Conservation (phyloP, 2,797 vertebrate genomes). For the Poeciliopsis paucimaculata region DNA sequence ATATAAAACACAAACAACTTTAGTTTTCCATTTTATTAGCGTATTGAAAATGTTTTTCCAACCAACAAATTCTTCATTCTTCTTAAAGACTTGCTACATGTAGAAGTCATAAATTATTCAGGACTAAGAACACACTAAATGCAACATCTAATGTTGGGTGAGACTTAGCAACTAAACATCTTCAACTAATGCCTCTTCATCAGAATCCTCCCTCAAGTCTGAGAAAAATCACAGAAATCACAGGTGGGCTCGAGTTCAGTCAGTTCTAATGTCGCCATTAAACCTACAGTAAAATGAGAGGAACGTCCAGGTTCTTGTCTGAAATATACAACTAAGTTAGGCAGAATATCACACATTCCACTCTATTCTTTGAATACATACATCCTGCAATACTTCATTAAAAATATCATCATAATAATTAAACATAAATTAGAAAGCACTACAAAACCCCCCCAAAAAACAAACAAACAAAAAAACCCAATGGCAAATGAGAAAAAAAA, state of each 20-base stretch:
- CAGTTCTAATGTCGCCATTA: conserved; percentile 60
- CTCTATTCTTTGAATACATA: conserved; percentile 71
- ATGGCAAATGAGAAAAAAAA: conserved; percentile 63
- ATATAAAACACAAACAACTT: conserved; percentile 34
- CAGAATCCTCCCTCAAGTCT: conserved; percentile 29
- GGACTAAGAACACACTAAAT: neutral
- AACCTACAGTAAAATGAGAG: conserved; percentile 71
- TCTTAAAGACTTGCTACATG: conserved; percentile 25
- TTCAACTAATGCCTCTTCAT: conserved; percentile 14
- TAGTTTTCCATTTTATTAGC: conserved; percentile 19
- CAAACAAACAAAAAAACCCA: conserved; percentile 55
- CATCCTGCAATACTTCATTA: conserved; percentile 72
- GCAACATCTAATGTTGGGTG: neutral
- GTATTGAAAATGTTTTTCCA: conserved; percentile 13
- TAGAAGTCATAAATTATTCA: conserved; percentile 15
- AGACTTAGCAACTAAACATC: conserved; percentile 22
- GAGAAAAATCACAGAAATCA: conserved; percentile 32
- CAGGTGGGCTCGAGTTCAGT: conserved; percentile 25
- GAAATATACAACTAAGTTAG: conserved; percentile 79
- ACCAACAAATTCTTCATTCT: conserved; percentile 39
- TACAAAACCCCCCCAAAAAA: conserved; percentile 55
- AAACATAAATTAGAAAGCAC: conserved; percentile 83
- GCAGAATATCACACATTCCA: conserved; percentile 64
- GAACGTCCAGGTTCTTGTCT: conserved; percentile 62
- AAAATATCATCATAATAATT: conserved; percentile 75